Evolutionary conservation across 2,888 invertebrate genomes (phyloP).

Genomic region (Alitta virens): DNA sequence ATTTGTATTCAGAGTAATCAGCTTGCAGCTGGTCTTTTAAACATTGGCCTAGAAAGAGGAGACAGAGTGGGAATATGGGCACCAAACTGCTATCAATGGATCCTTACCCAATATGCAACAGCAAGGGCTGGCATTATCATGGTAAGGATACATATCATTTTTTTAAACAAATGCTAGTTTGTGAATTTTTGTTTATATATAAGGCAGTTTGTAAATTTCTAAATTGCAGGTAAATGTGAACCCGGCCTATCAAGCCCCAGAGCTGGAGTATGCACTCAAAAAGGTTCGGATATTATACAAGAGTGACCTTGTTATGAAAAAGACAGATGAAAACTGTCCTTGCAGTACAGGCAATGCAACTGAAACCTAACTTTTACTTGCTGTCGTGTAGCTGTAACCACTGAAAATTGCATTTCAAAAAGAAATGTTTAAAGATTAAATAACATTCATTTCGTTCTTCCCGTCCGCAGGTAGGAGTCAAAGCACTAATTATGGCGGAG

Average conservation of each 20-base stretch:
- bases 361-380: no score
- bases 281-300: slow-evolving; percentile 64
- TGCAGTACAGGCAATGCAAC: no score
- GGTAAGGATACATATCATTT: slow-evolving; percentile 56
- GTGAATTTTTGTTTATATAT: background rate
- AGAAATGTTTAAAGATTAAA: no score
- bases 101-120: slow-evolving; percentile 69
- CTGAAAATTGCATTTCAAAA: no score
- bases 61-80: slow-evolving; percentile 79
- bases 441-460: background rate
- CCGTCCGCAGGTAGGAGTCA: slow-evolving; percentile 61
- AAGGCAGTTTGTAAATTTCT: background rate
- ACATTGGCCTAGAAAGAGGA: slow-evolving; percentile 69
- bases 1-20: slow-evolving; percentile 64
- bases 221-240: slow-evolving; percentile 71
- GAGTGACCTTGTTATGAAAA: no score
- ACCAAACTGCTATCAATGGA: slow-evolving; percentile 77
- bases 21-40: slow-evolving; percentile 71
- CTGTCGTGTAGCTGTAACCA: no score
- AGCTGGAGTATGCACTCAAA: slow-evolving; percentile 71
- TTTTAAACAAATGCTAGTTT: background rate
- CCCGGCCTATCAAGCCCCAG: slow-evolving; percentile 68
- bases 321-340: no score
- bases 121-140: slow-evolving; percentile 71
- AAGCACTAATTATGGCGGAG: slow-evolving; percentile 68